Percentiles rank a stretch among this genome's conserved stretches.
phyloP scores from a whole-genome alignment of 2,888 invertebrate species.

The Linyphia triangularis region DNA sequence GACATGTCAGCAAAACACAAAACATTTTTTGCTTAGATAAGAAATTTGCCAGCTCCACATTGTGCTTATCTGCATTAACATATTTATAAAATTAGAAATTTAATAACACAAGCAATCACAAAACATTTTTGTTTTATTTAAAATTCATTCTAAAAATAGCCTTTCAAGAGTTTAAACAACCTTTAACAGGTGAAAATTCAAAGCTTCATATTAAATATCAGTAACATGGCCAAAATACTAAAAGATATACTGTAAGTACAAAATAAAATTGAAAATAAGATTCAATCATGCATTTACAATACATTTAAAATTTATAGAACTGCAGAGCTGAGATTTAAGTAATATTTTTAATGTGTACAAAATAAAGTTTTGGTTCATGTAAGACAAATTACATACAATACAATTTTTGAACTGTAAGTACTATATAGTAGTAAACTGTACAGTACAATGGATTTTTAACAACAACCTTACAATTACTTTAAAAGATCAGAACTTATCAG shows the following conservation, averaged over 20 bases:
- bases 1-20: conserved; percentile 5
- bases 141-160: neutral
- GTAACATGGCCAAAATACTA: too few species aligned
- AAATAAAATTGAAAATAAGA: neutral
- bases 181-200: neutral
- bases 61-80: conserved; percentile 1
- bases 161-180: neutral
- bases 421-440: neutral
- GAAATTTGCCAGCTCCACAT: conserved; percentile 1
- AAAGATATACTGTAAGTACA: too few species aligned
- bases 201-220: neutral
- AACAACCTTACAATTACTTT: conserved; percentile 25
- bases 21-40: neutral
- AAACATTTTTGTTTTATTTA: conserved; percentile 6
- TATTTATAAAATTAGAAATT: neutral
- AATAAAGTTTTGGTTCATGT: conserved; percentile 12
- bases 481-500: conserved; percentile 20
- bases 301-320: neutral
- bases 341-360: conserved; percentile 7
- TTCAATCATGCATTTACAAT: neutral
- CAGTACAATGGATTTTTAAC: conserved; percentile 2
- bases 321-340: too few species aligned
- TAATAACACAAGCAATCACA: neutral
- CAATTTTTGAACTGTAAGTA: conserved; percentile 25
- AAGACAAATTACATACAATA: conserved; percentile 38